Evolutionary conservation across 2,888 invertebrate species (phyloP).

Genomic region (Abrostola tripartita): DNA sequence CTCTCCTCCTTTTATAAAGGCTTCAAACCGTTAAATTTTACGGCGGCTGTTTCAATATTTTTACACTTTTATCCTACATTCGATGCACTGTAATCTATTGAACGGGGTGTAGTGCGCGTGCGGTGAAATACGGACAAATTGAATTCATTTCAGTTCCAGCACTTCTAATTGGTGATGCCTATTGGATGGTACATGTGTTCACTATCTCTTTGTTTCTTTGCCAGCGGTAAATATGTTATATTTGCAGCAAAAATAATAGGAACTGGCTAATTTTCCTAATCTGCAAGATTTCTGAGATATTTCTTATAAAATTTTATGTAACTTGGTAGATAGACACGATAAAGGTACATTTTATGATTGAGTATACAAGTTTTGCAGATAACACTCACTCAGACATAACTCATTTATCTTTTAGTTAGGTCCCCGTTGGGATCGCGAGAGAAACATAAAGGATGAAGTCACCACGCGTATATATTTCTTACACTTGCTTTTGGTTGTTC

Average conservation of each 20-base stretch:
- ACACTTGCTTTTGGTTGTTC: constrained; percentile 38
- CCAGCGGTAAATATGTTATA: constrained; percentile 2
- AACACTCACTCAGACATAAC: constrained; percentile 26
- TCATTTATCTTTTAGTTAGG: constrained; percentile 48
- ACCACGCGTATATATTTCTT: constrained; percentile 49
- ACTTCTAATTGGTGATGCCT: constrained; percentile 71
- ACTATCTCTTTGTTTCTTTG: constrained; percentile 30
- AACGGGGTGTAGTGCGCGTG: constrained; percentile 43
- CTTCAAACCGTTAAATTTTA: constrained; percentile 46
- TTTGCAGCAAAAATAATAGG: background rate
- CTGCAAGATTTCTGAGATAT: constrained; percentile 17
- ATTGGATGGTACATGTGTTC: constrained; percentile 38
- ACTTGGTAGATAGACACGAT: constrained; percentile 27
- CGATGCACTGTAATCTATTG: constrained; percentile 37
- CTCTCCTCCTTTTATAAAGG: constrained; percentile 27
- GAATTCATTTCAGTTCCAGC: constrained; percentile 66
- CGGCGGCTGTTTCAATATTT: constrained; percentile 44
- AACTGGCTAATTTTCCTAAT: constrained; percentile 6
- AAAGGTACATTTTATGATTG: constrained; percentile 47
- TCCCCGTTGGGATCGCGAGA: constrained; percentile 28
- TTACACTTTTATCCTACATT: constrained; percentile 26
- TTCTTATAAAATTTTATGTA: constrained; percentile 16
- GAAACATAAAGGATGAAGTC: constrained; percentile 43
- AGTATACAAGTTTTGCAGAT: constrained; percentile 42
- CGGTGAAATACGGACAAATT: constrained; percentile 60